Percentiles rank a stretch among this genome's conserved stretches.
Conservation (phyloP, 1,140 invertebrate genomes). For the Lanistes nyassanus region DNA sequence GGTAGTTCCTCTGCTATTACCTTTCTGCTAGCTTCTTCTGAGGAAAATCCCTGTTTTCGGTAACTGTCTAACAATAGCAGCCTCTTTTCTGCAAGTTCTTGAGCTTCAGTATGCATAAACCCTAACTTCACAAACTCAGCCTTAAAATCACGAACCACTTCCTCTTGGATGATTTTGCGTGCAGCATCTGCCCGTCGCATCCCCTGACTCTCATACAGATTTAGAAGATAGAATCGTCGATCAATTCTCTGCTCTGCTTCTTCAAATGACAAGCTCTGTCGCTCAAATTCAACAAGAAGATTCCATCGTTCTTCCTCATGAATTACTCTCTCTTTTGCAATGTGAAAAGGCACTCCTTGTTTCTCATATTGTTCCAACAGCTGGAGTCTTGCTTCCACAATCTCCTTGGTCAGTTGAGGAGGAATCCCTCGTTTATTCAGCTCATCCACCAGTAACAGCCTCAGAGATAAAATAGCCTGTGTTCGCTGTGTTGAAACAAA, state of each 20-base stretch:
- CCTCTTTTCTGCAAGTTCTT: conserved; percentile 8
- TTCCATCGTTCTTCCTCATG: conserved; percentile 19
- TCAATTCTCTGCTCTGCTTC: conserved; percentile 16
- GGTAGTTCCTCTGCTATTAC: background rate
- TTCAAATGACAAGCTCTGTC: conserved; percentile 13
- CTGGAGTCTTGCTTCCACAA: conserved; percentile 3
- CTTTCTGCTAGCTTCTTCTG: conserved; percentile 14
- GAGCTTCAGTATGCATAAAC: background rate
- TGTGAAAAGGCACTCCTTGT: conserved; percentile 12
- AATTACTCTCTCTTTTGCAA: conserved; percentile 12
- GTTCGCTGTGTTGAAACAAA: background rate
- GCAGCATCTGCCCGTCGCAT: background rate
- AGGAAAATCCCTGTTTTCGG: background rate
- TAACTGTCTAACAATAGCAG: conserved; percentile 5
- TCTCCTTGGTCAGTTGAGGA: background rate
- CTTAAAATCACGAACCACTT: conserved; percentile 16
- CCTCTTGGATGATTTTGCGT: conserved; percentile 7
- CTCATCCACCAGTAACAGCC: background rate
- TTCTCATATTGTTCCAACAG: conserved; percentile 9
- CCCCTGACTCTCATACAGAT: background rate
- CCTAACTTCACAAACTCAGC: conserved; percentile 7
- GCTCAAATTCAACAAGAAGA: conserved; percentile 16
- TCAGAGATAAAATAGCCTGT: conserved; percentile 1
- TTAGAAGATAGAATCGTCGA: conserved; percentile 2
- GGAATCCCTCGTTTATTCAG: conserved; percentile 4